Evolutionary conservation across 2,113 vertebrate genomes (phyloP).

Genomic region (Eptesicus fuscus): DNA sequence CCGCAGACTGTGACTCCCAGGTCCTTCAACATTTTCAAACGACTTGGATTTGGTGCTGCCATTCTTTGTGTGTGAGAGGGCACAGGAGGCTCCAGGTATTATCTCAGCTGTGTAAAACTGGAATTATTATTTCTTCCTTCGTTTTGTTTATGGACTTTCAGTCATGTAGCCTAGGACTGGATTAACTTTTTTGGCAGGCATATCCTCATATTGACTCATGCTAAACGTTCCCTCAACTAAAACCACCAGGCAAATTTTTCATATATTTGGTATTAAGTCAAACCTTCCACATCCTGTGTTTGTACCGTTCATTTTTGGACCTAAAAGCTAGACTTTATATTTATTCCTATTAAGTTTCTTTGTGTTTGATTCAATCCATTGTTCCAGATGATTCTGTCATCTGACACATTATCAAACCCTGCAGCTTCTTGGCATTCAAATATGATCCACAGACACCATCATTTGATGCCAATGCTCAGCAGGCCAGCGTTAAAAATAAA

Average conservation of each 20-base stretch:
- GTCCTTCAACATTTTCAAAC: neutral
- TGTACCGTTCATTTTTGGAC: conserved; percentile 46
- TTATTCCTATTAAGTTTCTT: conserved; percentile 56
- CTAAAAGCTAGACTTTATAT: conserved; percentile 48
- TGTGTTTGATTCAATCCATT: conserved; percentile 44
- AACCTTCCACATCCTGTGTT: conserved; percentile 69
- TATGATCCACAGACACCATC: neutral
- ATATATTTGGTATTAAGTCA: conserved; percentile 72
- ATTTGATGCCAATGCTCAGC: neutral
- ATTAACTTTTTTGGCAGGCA: conserved; percentile 66
- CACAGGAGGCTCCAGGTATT: conserved; percentile 14
- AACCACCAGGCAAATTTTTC: conserved; percentile 65
- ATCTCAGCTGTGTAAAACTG: neutral
- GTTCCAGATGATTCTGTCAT: conserved; percentile 54
- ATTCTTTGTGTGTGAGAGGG: neutral
- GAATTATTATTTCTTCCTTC: conserved; percentile 26
- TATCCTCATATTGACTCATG: conserved; percentile 59
- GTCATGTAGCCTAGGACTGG: conserved; percentile 11
- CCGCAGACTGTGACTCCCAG: neutral
- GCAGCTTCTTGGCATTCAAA: neutral
- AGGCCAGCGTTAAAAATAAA: conserved; percentile 20
- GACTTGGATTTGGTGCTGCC: neutral
- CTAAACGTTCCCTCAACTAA: conserved; percentile 54
- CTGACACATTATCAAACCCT: neutral
- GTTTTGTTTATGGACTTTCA: conserved; percentile 30